Conservation (phyloP, 2,797 vertebrate species). For the Anomalospiza imberbis region DNA sequence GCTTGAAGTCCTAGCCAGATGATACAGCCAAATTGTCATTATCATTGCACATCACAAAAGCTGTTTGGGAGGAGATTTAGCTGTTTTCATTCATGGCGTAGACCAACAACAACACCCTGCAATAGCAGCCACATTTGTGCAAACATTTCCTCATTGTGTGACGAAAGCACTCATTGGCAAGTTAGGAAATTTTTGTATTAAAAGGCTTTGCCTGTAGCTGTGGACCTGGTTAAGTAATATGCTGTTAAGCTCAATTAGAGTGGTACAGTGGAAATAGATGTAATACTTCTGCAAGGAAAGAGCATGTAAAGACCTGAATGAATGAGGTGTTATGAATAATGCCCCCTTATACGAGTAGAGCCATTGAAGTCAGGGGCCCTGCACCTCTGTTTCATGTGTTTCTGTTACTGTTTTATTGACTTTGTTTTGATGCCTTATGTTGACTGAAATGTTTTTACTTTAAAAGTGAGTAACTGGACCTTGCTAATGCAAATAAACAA, state of each 20-base stretch:
- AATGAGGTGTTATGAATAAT: background rate
- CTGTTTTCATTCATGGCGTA: background rate
- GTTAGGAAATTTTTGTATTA: background rate
- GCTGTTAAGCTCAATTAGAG: conserved; percentile 21
- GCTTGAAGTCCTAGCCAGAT: background rate
- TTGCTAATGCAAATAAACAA: background rate
- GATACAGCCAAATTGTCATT: background rate
- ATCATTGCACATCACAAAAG: background rate
- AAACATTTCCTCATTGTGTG: background rate
- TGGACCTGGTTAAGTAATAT: background rate
- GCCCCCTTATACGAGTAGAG: background rate
- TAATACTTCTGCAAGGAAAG: background rate
- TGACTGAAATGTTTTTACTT: background rate
- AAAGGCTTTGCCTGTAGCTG: background rate
- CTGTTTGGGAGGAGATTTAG: background rate
- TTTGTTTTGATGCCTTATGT: background rate
- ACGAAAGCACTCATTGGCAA: background rate
- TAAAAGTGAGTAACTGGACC: background rate
- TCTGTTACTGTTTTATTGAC: background rate
- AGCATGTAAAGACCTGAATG: background rate
- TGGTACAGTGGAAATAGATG: background rate
- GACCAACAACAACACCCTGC: background rate
- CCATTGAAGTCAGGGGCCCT: background rate
- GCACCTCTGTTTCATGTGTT: background rate
- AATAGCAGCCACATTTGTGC: background rate